phyloP scores from a whole-genome alignment of 2,113 vertebrate species.

The Silurus glanis region DNA sequence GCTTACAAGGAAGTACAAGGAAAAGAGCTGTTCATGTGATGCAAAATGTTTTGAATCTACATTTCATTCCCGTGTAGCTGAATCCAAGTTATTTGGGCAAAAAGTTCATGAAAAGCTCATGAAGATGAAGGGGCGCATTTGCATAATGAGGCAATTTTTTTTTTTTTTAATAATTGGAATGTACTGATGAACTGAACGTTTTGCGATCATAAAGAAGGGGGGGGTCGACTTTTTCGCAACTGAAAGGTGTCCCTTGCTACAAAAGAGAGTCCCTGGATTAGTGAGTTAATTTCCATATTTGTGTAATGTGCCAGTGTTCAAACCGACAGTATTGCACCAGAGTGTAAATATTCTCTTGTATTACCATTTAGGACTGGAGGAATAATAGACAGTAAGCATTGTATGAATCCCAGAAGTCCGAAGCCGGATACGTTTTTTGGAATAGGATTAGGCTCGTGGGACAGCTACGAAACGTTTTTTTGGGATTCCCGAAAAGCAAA shows the following conservation, averaged over 20 bases:
- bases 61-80: neutral
- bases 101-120: neutral
- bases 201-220: neutral
- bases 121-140: neutral
- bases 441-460: neutral
- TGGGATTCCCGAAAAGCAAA: neutral
- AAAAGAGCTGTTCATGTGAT: constrained; percentile 1
- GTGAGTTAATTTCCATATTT: neutral
- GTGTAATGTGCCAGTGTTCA: neutral
- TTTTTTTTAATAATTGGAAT: neutral
- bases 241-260: neutral
- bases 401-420: neutral
- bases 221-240: neutral
- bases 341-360: neutral
- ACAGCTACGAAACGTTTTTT: neutral
- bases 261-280: neutral
- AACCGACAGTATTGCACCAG: neutral
- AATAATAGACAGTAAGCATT: neutral
- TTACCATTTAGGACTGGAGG: neutral
- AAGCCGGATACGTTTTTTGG: neutral
- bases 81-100: neutral
- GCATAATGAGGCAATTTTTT: neutral
- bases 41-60: no score
- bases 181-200: neutral
- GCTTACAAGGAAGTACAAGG: neutral